Percentiles rank a stretch among this genome's conserved stretches.
Conservation (phyloP, 2,888 invertebrate genomes). For the Callyntrura sp. region DNA sequence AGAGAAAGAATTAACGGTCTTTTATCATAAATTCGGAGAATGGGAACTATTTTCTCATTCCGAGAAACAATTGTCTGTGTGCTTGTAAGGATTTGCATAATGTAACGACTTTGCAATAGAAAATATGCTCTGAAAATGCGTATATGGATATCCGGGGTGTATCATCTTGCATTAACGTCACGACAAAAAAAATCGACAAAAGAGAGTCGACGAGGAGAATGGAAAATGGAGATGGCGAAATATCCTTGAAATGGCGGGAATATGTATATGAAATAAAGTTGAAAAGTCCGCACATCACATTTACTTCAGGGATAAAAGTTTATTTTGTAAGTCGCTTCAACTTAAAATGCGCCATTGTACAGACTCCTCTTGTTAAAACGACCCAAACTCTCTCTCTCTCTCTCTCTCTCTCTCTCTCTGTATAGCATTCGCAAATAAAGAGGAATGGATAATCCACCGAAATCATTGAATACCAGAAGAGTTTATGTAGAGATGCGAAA, state of each 20-base stretch:
- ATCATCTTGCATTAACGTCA: constrained; percentile 72
- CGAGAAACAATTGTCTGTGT: constrained; percentile 57
- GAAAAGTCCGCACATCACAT: constrained; percentile 29
- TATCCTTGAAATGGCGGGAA: constrained; percentile 58
- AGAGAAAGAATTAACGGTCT: constrained; percentile 63
- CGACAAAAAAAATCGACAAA: constrained; percentile 35
- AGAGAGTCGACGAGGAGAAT: not conserved
- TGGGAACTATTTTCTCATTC: constrained; percentile 50
- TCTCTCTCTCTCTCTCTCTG: no score
- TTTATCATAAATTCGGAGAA: constrained; percentile 19
- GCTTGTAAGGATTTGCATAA: constrained; percentile 70
- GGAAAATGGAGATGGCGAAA: constrained; percentile 26
- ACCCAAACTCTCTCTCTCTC: not conserved
- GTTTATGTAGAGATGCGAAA: not conserved
- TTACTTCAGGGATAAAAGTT: constrained; percentile 50
- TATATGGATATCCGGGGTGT: not conserved
- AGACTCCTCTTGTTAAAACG: no score
- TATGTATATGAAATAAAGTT: constrained; percentile 55
- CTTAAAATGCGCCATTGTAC: no score
- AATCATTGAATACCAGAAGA: constrained; percentile 25
- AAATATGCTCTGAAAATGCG: not conserved
- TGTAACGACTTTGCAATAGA: constrained; percentile 40
- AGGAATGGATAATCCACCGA: constrained; percentile 34
- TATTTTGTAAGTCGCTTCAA: not conserved
- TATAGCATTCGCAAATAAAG: constrained; percentile 41